These are phyloP conservation scores for Prunella strophiata DNA, from an alignment of 2,797 vertebrate species.

Conservation along the genomic window DNA sequence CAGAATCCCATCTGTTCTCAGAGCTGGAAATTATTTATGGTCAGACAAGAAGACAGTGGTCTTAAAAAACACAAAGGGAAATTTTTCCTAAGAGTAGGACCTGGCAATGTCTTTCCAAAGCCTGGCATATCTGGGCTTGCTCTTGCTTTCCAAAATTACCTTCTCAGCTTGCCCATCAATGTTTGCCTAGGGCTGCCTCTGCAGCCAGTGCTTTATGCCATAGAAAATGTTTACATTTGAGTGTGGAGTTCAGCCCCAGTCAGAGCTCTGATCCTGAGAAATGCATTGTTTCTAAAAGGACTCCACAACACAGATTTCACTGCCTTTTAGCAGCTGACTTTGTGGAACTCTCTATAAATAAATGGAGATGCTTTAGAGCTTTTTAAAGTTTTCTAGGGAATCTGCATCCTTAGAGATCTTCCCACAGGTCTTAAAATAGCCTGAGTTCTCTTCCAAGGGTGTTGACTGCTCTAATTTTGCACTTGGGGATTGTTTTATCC, in stretches of 20 bases:
- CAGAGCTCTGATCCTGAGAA: background rate
- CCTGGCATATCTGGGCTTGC: accelerated
- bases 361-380: background rate
- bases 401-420: background rate
- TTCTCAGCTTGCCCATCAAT: background rate
- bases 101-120: background rate
- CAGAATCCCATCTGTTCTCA: background rate
- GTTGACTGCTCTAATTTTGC: constrained; percentile 22
- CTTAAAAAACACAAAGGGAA: background rate
- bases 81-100: no score
- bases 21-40: background rate
- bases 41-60: background rate
- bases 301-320: background rate
- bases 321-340: background rate
- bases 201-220: background rate
- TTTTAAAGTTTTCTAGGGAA: background rate
- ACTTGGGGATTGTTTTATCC: background rate
- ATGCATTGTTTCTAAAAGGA: background rate
- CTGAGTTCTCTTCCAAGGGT: background rate
- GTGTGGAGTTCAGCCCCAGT: background rate
- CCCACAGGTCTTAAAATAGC: background rate
- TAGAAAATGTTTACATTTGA: background rate
- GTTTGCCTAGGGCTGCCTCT: background rate
- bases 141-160: background rate
- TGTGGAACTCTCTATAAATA: background rate